Evolutionary conservation across 2,888 invertebrate species (phyloP).

Genomic region (Eupithecia pulchellata): DNA sequence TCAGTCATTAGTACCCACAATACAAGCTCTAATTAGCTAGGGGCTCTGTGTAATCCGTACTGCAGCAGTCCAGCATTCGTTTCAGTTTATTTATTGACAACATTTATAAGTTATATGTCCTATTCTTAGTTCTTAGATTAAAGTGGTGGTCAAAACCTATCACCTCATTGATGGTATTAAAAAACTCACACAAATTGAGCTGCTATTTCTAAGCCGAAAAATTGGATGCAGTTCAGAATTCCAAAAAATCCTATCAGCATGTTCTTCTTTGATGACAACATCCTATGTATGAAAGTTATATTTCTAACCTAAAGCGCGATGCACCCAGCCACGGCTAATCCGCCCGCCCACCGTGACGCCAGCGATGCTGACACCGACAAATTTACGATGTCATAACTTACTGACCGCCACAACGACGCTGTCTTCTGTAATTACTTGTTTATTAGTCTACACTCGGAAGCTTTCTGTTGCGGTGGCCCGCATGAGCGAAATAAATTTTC

Average conservation of each 20-base stretch:
- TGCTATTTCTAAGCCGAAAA: too few species aligned
- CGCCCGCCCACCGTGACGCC: constrained; percentile 47
- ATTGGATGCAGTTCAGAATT: background rate
- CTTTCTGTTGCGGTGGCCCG: constrained; percentile 23
- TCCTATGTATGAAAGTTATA: background rate
- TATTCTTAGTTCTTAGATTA: too few species aligned
- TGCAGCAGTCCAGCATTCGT: too few species aligned
- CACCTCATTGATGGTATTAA: too few species aligned
- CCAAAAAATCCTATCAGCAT: too few species aligned
- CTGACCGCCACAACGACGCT: constrained; percentile 46
- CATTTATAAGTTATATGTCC: too few species aligned
- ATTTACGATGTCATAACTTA: constrained; percentile 68
- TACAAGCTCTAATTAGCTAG: too few species aligned
- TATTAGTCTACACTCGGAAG: constrained; percentile 32
- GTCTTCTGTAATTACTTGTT: constrained; percentile 46
- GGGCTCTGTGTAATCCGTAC: too few species aligned
- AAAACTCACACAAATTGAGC: too few species aligned
- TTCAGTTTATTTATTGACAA: too few species aligned
- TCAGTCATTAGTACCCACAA: too few species aligned
- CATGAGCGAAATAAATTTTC: background rate
- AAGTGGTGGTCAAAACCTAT: background rate
- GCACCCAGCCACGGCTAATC: constrained; percentile 39
- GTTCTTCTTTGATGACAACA: too few species aligned
- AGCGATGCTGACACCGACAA: constrained; percentile 55
- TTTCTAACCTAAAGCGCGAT: constrained; percentile 12